Evolutionary conservation across 2,113 vertebrate genomes (phyloP).

Genomic region (Arenaria interpres): DNA sequence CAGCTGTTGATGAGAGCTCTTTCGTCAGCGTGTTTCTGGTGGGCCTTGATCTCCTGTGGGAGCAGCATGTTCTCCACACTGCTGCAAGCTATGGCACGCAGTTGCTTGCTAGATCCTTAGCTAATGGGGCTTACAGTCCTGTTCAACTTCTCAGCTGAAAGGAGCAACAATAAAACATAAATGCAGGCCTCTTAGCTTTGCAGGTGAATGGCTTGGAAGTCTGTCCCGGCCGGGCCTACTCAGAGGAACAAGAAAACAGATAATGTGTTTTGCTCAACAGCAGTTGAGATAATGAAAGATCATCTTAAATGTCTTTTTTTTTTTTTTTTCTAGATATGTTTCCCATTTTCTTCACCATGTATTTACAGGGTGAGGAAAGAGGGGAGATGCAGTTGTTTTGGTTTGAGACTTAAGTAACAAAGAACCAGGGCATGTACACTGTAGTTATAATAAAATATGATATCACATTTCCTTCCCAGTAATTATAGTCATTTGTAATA

Average conservation of each 20-base stretch:
- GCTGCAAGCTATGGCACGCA: background rate
- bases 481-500: background rate
- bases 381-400: fast-evolving
- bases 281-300: background rate
- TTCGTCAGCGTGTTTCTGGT: fast-evolving
- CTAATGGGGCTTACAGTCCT: background rate
- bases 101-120: background rate
- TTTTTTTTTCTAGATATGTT: background rate
- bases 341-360: background rate
- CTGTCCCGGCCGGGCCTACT: background rate
- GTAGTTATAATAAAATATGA: background rate
- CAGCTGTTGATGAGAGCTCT: background rate
- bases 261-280: background rate
- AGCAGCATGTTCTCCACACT: background rate
- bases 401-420: background rate
- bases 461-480: background rate
- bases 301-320: background rate
- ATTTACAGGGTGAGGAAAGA: background rate
- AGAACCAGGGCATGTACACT: background rate
- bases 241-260: background rate
- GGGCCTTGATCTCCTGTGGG: background rate
- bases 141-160: background rate
- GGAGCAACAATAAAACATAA: background rate
- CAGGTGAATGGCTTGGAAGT: background rate
- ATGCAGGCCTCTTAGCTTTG: background rate